A percentile compares a stretch with the other conserved stretches of the same genome.
Conservation (phyloP, 2,797 vertebrate species). For the Acipenser ruthenus region DNA sequence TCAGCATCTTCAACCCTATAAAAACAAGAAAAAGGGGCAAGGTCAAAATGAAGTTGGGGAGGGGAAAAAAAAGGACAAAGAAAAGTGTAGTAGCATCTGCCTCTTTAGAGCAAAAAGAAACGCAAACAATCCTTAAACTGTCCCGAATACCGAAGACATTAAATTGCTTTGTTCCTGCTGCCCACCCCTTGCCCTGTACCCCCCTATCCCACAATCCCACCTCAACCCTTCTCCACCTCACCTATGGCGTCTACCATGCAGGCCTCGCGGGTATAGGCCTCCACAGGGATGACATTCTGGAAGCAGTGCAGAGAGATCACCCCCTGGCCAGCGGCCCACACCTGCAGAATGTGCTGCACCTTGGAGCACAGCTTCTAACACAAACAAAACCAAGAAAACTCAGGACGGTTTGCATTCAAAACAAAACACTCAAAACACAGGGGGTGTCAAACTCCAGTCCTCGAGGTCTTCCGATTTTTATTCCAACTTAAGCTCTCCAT, state of each 20-base stretch:
- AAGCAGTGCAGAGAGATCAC: slow-evolving; percentile 85
- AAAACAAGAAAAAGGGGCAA: background rate
- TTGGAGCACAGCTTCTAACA: slow-evolving; percentile 68
- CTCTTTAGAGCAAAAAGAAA: background rate
- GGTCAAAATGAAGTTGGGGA: background rate
- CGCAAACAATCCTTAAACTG: background rate
- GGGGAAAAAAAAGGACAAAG: background rate
- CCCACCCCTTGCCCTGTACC: too few species aligned
- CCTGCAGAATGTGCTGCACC: slow-evolving; percentile 76
- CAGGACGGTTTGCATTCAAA: too few species aligned
- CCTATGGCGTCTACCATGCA: slow-evolving; percentile 85
- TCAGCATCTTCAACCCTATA: slow-evolving; percentile 75
- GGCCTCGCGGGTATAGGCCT: slow-evolving; percentile 81
- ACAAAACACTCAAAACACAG: background rate
- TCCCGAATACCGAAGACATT: too few species aligned
- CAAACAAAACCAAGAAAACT: background rate
- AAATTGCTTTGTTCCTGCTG: too few species aligned
- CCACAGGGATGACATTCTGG: slow-evolving; percentile 76
- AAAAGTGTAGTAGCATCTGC: background rate
- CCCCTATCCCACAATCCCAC: too few species aligned
- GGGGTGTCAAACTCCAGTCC: background rate
- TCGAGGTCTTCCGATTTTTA: too few species aligned
- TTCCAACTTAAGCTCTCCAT: too few species aligned
- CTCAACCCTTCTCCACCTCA: slow-evolving; percentile 37
- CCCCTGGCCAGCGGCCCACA: slow-evolving; percentile 70